Base-by-base conservation (phyloP, 2,113 vertebrate genomes). In the Dasyurus viverrinus region DNA sequence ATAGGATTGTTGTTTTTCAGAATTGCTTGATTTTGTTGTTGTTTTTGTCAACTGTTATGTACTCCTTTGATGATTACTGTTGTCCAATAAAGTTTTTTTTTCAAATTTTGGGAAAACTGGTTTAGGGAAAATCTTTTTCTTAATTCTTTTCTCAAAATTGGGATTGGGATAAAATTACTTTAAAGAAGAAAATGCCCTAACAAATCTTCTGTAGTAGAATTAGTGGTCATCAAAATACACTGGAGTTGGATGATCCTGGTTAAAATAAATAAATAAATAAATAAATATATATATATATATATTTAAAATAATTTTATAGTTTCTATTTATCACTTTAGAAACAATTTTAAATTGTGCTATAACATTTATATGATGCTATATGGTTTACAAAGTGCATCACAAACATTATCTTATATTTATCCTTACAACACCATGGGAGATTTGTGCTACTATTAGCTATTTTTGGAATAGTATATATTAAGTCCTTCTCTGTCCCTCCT, bases 301-400 rank as follows among this genome's bases (percentile, higher is more conserved):
- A 50, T 89, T 94, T 94, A 48, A 92, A 47, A 48, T 24, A 54
- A 2, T 92, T 94, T 94, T 24, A 57, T 84, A 53, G 91, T 91
- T 94, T 90, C 68, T 60, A 53, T 22, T 53, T 91, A 84, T 52
- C 1, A 47, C 76, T 46, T 93, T 92, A 52, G 76, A 95, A 90
- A 54, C 92, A 90, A 95, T 53, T 84, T 57, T 89, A 93, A 96
- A 91, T n/a, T 52, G 76, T 27, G 54, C 57, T 89, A 24, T 60
- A 55, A 91, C 8, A 60, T 60, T 60, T 60, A 60, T 60, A 60
- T 30, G 27, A 25, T 30, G 26, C 55, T 60, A 27, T 7, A 60
- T 11, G 55, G 9, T 27, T 60, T 30, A 60, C 26, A 60, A 60
- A 60, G 26, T 30, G 9, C 55, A 60, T 60, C 11, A 30, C 55